Conservation (phyloP, 2,113 vertebrate genomes). For the Bolborhynchus lineola region DNA sequence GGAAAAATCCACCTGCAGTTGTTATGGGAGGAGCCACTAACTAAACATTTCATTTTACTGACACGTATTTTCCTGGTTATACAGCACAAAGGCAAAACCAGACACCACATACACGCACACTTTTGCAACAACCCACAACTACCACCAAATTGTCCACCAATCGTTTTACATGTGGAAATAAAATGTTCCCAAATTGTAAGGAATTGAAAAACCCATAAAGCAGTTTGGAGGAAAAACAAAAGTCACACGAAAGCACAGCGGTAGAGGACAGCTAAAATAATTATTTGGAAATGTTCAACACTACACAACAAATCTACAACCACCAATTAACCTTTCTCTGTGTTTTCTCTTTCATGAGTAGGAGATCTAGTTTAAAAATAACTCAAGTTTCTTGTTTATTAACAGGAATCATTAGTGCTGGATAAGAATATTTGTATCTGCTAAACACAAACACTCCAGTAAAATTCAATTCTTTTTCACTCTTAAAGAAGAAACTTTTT, state of each 20-base stretch:
- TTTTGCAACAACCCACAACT: background rate
- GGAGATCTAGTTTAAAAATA: background rate
- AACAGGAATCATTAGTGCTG: background rate
- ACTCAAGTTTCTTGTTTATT: background rate
- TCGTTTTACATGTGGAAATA: background rate
- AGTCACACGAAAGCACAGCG: background rate
- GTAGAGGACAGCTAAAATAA: background rate
- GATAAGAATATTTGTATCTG: background rate
- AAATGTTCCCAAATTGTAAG: background rate
- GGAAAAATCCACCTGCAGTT: background rate
- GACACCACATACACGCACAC: background rate
- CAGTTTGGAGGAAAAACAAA: background rate
- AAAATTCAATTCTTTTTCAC: background rate
- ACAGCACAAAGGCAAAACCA: background rate
- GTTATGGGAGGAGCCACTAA: background rate
- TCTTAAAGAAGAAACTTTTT: background rate
- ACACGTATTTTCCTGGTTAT: background rate
- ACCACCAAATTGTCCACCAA: background rate
- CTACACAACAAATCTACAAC: background rate
- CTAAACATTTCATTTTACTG: background rate
- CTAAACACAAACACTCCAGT: background rate
- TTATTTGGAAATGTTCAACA: background rate
- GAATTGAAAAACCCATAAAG: background rate
- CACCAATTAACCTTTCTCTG: background rate
- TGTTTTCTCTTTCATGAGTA: background rate